Base-by-base conservation (phyloP, 1,140 invertebrate species). In the Asbolus verrucosus region DNA sequence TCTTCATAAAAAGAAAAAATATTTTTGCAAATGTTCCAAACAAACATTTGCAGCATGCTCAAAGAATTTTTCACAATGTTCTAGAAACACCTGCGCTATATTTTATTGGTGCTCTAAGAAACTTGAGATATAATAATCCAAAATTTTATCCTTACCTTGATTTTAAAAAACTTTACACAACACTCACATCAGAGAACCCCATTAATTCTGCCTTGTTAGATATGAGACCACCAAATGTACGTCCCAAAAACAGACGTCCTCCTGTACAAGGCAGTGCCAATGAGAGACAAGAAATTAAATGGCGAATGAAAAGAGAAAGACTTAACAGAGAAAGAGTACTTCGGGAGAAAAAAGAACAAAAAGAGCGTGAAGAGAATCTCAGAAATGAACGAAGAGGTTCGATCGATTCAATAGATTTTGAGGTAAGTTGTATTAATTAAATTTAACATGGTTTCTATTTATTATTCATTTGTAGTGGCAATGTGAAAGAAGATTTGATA, bases 1-100 rank as follows among this genome's bases (percentile, higher is more conserved):
- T 91, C 77, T 94, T 94, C 76, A 84, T 93, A 16, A 84, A 84
- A 54, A 84, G 84, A 18, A 88, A 89, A 65, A 93, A 94, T 82
- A 81, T 93, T 15, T 88, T 93, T 67, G 87, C 89, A 75, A 88
- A 86, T 50, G 87, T 91, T 50, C 87, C 90, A 0, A 84, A 84
- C 50, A 85, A 87, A 3, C 83, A 89, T 30, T 72, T 93, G 0
- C 76, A 87, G 21, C 84, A 85, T 61, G 83, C 89, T 8, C 90
- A 92, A 77, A 86, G 87, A 72, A 84, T 87, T 38, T 78, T 94
- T 27, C 85, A 87, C 0, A 84, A 90, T 41, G 88, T 93, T 19
- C 81, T 87, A 1, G 89, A 91, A 65, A 63, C 73, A 6, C 90
- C 92, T 0, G 81, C 92, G 0, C 85, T 90, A 82, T 87, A 92